phyloP scores from a whole-genome alignment of 1,140 invertebrate species.

The Rhizoglyphus robini region DNA sequence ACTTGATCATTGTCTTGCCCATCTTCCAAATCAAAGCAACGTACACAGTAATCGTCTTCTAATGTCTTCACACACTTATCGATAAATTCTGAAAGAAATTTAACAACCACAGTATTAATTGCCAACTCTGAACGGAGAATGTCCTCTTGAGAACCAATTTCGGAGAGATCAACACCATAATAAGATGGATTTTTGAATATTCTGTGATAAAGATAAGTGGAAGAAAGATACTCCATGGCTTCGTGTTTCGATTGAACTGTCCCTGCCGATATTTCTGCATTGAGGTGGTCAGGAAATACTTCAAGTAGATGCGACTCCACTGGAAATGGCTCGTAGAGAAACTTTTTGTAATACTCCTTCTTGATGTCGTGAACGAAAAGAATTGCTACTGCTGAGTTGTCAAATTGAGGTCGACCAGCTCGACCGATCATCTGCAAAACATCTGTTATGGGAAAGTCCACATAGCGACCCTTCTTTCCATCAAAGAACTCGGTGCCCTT shows the following conservation, averaged over 20 bases:
- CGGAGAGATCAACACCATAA: constrained; percentile 12
- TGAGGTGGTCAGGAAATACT: constrained; percentile 89
- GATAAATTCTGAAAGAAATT: constrained; percentile 48
- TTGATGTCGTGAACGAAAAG: constrained; percentile 95
- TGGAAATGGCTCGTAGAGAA: constrained; percentile 96
- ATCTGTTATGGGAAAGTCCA: constrained; percentile 95
- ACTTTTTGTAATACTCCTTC: constrained; percentile 98
- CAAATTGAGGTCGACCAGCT: constrained; percentile 89
- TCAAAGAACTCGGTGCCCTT: constrained; percentile 94
- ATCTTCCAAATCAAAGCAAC: constrained; percentile 38
- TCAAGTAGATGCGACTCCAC: constrained; percentile 86
- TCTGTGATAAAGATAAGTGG: constrained; percentile 94
- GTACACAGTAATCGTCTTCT: constrained; percentile 57
- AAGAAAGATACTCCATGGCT: constrained; percentile 90
- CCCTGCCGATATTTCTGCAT: constrained; percentile 89
- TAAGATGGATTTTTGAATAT: constrained; percentile 80
- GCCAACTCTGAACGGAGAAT: constrained; percentile 51
- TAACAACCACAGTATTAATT: constrained; percentile 48
- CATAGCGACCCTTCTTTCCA: constrained; percentile 86
- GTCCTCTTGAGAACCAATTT: constrained; percentile 13
- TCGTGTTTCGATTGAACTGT: constrained; percentile 85
- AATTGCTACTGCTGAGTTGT: constrained; percentile 85
- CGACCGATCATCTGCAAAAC: constrained; percentile 98
- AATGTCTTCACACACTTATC: constrained; percentile 59
- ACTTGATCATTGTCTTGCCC: not conserved